These are phyloP conservation scores for Platygyra sinensis DNA, from an alignment of 64 coral and sea anemone species.

Conservation along the genomic window DNA sequence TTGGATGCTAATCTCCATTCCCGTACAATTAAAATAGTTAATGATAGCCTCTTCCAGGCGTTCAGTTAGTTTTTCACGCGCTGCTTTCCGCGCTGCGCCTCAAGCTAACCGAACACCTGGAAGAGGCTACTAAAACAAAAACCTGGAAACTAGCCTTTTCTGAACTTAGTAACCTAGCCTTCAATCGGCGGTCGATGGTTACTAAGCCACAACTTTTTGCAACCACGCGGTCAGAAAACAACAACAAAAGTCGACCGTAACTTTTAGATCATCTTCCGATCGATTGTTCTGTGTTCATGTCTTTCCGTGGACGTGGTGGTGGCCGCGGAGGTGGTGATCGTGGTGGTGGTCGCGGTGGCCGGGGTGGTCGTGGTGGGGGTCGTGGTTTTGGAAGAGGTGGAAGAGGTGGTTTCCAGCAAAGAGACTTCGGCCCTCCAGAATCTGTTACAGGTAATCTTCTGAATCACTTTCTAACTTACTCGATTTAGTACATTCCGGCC, in stretches of 20 bases:
- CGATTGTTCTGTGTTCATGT: neutral
- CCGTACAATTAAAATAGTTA: too few species aligned
- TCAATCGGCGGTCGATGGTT: neutral
- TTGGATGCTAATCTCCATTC: too few species aligned
- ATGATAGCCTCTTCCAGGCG: too few species aligned
- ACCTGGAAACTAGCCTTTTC: neutral
- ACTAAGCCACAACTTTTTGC: neutral
- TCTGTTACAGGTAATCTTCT: constrained; percentile 63
- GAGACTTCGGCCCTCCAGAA: constrained; percentile 89
- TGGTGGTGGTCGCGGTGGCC: constrained; percentile 3
- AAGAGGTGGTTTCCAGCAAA: constrained; percentile 71
- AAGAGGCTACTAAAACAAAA: too few species aligned
- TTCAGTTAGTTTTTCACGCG: too few species aligned
- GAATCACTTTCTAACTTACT: neutral
- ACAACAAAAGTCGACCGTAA: neutral
- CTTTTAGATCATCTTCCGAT: neutral
- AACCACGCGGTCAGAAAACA: constrained; percentile 28
- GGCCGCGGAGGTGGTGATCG: constrained; percentile 8
- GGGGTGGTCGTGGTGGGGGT: constrained; percentile 51
- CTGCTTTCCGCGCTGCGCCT: too few species aligned
- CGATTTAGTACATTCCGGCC: too few species aligned
- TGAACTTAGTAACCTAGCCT: constrained; percentile 15
- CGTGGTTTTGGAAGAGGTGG: constrained; percentile 59
- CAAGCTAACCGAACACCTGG: too few species aligned
- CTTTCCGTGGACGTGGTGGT: constrained; percentile 45